Base-by-base conservation (phyloP, 2,113 vertebrate species). In the Dasyprocta punctata region DNA sequence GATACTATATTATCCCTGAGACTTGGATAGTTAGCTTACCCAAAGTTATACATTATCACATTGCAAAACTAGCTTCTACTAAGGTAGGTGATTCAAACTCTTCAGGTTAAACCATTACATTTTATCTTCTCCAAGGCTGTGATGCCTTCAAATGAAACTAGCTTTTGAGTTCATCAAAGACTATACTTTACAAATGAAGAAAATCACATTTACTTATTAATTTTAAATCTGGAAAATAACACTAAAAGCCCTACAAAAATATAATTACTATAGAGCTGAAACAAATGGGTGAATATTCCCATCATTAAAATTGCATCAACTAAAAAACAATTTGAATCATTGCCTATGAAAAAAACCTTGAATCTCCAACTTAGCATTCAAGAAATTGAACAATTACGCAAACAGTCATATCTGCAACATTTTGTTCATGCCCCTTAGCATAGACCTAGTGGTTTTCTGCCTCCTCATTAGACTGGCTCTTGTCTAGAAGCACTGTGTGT, bases 111-210 rank as follows among this genome's bases (percentile, higher is more conserved):
- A 36, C 33, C 16, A 69, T 2, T 52, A 58, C 2, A 10, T 10
- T 56, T 44, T 4, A 86, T 38, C 24, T 52, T 81, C 58, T 88
- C 78, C 47, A 89, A 19, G 24, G 20, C 4, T 36, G 26, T 44
- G 56, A 87, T 24, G 69, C 14, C 36, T 60, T 67, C 75, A 92
- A 77, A 11, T 49, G 11, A 11, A 65, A 86, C 0, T 14, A 73
- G 16, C 47, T 61, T 86, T 49, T 89, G 41, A 93, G 89, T 85
- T 92, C 47, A 92, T 41, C 44, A 67, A 95, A 88, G 41, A 80
- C 7, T 33, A 88, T 61, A 90, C 0, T 0, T 85, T 86, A 88
- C 28, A 93, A 95, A 65, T 14, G 0, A 91, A 73, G 61, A 63
- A 82, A 94, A 90, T 73, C 36, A 65, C 14, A 47, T 81, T 80